These are phyloP conservation scores for Onthophagus sagittarius DNA, from an alignment of 2,888 invertebrate genomes.

Conservation along the genomic window DNA sequence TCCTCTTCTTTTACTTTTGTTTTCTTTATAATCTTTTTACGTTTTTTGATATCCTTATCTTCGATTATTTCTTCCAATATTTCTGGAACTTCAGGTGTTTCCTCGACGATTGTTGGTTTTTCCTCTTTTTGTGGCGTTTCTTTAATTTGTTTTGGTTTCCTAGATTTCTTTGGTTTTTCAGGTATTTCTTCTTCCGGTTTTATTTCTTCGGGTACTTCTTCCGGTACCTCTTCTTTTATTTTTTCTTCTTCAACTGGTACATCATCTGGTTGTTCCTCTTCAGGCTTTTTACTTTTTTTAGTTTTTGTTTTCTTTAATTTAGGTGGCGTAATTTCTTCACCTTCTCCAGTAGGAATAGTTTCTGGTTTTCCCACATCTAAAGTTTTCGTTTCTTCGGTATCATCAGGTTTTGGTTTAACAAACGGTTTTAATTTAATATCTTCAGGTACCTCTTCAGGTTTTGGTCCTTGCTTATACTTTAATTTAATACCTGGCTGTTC, in stretches of 20 bases:
- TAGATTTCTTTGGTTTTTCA: conserved; percentile 28
- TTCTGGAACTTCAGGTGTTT: conserved; percentile 25
- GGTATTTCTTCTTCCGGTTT: conserved; percentile 28
- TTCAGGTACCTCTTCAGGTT: conserved; percentile 38
- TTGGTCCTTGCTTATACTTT: conserved; percentile 29
- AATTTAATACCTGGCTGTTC: conserved; percentile 14
- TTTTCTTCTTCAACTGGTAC: conserved; percentile 30
- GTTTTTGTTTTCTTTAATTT: conserved; percentile 17
- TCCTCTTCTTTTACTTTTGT: conserved; percentile 27
- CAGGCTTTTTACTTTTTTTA: conserved; percentile 17
- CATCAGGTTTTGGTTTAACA: conserved; percentile 38
- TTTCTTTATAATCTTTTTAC: conserved; percentile 22
- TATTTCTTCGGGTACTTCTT: conserved; percentile 17
- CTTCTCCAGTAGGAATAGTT: conserved; percentile 21
- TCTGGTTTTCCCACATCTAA: conserved; percentile 25
- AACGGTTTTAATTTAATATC: conserved; percentile 34
- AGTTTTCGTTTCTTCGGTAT: conserved; percentile 22
- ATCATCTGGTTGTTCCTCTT: conserved; percentile 25
- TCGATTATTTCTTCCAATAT: conserved; percentile 23
- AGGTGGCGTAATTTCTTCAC: conserved; percentile 14
- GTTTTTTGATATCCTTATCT: conserved; percentile 18
- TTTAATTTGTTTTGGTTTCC: conserved; percentile 25
- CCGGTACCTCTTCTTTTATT: conserved; percentile 11
- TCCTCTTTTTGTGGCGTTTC: conserved; percentile 33
- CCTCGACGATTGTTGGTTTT: conserved; percentile 22